These are phyloP conservation scores for Phaonia tiefii DNA, from an alignment of 2,888 invertebrate species.

Conservation along the genomic window DNA sequence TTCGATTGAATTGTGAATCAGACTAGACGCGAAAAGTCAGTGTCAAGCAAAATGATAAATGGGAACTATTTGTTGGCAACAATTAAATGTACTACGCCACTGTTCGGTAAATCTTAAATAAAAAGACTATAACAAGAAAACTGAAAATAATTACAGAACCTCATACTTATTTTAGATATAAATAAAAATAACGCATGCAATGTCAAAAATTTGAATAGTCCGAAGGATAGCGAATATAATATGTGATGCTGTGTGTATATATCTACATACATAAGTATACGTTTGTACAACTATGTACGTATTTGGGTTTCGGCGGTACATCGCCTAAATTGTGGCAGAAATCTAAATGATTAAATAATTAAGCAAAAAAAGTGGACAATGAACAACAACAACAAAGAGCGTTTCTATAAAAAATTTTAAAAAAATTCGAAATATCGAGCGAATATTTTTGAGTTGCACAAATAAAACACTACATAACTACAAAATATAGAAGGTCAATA, in stretches of 20 bases:
- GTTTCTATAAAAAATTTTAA: conserved; percentile 1
- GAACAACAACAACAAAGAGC: conserved; percentile 10
- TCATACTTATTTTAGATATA: conserved; percentile 65
- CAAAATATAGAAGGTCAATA: conserved; percentile 25
- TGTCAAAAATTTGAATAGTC: conserved; percentile 60
- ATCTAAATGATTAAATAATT: conserved; percentile 40
- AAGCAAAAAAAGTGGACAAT: not conserved
- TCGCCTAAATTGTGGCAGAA: conserved; percentile 14
- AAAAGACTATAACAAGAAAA: conserved; percentile 51
- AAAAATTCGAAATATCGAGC: not conserved
- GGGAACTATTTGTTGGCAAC: no score
- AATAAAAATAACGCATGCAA: conserved; percentile 65
- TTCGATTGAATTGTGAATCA: no score
- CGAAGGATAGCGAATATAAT: conserved; percentile 48
- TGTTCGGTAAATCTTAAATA: conserved; percentile 34
- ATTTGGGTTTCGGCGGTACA: not conserved
- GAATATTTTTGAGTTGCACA: conserved; percentile 4
- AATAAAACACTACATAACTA: not conserved
- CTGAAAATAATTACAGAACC: conserved; percentile 61
- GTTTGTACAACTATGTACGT: conserved; percentile 24
- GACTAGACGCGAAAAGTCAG: no score
- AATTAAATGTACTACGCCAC: conserved; percentile 46
- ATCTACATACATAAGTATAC: conserved; percentile 1
- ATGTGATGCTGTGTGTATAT: not conserved
- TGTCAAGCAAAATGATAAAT: no score